Percentiles rank a stretch among this genome's conserved stretches.
These are phyloP conservation scores for Poeciliopsis retropinna DNA, from an alignment of 2,113 vertebrate species.

Conservation along the genomic window DNA sequence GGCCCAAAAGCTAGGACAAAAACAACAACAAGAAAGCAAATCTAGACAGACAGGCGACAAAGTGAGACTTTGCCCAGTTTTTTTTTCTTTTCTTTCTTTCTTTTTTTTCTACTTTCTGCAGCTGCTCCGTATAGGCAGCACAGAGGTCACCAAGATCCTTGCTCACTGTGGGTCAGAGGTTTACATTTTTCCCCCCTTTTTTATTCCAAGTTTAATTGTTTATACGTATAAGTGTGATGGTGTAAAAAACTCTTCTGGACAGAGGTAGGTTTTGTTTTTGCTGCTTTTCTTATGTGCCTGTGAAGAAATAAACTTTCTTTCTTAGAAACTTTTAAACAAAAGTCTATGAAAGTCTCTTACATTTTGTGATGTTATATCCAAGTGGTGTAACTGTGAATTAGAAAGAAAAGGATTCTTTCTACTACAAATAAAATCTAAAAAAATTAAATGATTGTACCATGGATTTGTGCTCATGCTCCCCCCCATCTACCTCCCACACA, in stretches of 20 bases:
- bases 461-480: neutral
- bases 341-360: neutral
- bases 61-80: slow-evolving; percentile 69
- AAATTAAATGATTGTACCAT: neutral
- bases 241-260: no score
- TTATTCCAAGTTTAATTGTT: no score
- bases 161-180: slow-evolving; percentile 38
- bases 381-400: no score
- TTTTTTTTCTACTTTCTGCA: slow-evolving; percentile 66
- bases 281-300: no score
- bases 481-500: neutral
- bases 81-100: slow-evolving; percentile 58
- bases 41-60: slow-evolving; percentile 69
- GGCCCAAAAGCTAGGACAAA: slow-evolving; percentile 68
- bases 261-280: no score
- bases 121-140: slow-evolving; percentile 49
- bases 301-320: no score
- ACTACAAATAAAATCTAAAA: neutral
- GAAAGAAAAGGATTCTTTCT: no score
- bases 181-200: slow-evolving; percentile 1
- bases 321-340: no score
- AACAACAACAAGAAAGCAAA: slow-evolving; percentile 75
- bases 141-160: slow-evolving; percentile 43
- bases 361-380: neutral
- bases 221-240: no score